phyloP scores from a whole-genome alignment of 2,888 invertebrate species.

The Rhimphoctona megacephalus region DNA sequence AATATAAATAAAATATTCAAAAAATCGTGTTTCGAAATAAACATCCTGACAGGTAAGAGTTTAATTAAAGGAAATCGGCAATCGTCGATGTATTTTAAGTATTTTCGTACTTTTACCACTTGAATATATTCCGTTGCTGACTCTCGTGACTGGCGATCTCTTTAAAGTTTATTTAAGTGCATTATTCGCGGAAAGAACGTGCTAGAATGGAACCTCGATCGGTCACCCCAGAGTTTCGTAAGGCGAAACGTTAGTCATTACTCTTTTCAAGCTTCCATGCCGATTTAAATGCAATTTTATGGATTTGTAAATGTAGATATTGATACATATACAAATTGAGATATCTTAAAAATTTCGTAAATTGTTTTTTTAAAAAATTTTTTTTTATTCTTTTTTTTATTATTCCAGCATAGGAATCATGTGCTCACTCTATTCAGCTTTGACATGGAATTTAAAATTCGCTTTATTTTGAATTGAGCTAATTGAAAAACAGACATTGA shows the following conservation, averaged over 20 bases:
- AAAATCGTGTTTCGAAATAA: neutral
- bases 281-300: too few species aligned
- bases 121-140: neutral
- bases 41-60: neutral
- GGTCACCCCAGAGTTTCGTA: constrained; percentile 39
- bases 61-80: neutral
- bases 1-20: neutral
- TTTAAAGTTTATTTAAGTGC: constrained; percentile 44
- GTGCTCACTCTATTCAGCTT: too few species aligned
- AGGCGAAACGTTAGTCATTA: constrained; percentile 60
- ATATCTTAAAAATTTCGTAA: too few species aligned
- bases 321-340: too few species aligned
- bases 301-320: too few species aligned
- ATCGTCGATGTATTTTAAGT: neutral
- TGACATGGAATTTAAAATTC: too few species aligned
- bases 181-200: constrained; percentile 43
- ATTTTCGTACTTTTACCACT: neutral
- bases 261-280: neutral
- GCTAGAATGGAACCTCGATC: constrained; percentile 42
- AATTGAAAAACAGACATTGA: too few species aligned
- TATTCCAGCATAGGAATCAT: too few species aligned
- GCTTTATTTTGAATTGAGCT: too few species aligned
- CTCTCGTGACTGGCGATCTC: too few species aligned
- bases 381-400: too few species aligned
- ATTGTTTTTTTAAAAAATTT: too few species aligned